A percentile compares a stretch with the other conserved stretches of the same genome.
phyloP scores from a whole-genome alignment of 2,113 vertebrate genomes.

The Plecturocebus donacophilus region DNA sequence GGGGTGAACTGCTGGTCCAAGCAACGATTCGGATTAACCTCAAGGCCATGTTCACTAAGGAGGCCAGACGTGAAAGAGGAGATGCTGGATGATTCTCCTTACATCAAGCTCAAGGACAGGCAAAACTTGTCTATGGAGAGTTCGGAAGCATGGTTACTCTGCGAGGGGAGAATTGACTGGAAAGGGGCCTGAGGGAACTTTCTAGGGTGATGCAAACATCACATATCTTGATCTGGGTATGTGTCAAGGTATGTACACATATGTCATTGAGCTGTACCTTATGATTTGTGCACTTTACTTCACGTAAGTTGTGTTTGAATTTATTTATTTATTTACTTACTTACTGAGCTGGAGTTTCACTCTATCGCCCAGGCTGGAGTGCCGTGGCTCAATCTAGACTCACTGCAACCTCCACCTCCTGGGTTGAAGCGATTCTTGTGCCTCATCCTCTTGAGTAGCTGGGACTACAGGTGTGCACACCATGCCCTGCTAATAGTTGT shows the following conservation, averaged over 20 bases:
- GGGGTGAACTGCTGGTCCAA: not conserved
- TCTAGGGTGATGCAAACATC: not conserved
- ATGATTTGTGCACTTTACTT: not conserved
- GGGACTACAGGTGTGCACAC: too few species aligned
- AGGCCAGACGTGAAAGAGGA: not conserved
- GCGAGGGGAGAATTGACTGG: not conserved
- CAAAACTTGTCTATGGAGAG: not conserved
- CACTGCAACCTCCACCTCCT: too few species aligned
- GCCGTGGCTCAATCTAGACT: too few species aligned
- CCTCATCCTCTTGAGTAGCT: too few species aligned
- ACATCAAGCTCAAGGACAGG: not conserved
- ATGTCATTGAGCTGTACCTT: not conserved
- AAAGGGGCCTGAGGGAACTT: not conserved
- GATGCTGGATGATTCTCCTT: not conserved
- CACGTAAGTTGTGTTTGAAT: not conserved
- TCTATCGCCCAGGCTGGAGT: too few species aligned
- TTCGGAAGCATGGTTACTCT: not conserved
- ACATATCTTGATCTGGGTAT: not conserved
- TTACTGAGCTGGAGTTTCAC: too few species aligned
- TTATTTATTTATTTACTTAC: too few species aligned
- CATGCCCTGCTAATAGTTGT: too few species aligned
- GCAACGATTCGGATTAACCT: not conserved
- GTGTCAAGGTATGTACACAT: not conserved
- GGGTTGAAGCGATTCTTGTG: too few species aligned
- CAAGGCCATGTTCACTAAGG: not conserved